Evolutionary conservation across 2,888 invertebrate species (phyloP), one percentile per base, ranked within the genome.

Genomic region (Lissonota sp.): DNA sequence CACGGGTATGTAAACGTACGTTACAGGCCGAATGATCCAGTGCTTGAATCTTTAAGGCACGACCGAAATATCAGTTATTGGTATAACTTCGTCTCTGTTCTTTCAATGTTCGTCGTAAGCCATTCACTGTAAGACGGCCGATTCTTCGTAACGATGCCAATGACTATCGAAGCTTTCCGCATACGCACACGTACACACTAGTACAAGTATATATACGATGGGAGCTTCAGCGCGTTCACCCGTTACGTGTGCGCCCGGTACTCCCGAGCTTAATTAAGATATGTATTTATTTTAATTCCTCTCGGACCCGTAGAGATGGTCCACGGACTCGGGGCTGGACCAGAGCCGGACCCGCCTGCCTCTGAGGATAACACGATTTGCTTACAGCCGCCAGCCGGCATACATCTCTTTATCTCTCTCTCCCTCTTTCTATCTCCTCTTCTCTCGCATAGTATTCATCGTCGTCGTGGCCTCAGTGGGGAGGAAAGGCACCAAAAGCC

Each of bases 251-350:
- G 86, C 86, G 70, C 80, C 75, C 81, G 84, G 79, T 84, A 84
- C 86, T 88, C 85, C 87, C 76, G 87, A 82, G 88, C 91, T 91
- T 91, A 91, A 91, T 91, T 91, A 91, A 91, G 91, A 91, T 91
- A 91, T 91, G 91, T 90, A 91, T 91, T 91, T 90, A 91, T 92
- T 92, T 91, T 91, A 92, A 91, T 91, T 91, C 87, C 88, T 87
- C 87, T 87, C 87, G 86, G 87, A 88, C 75, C 26, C 85, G 85
- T 83, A 82, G 88, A 88, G 87, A 89, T 88, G 87, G 88, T 84
- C 26, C 26, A 86, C 74, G 62, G 77, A 63, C 66, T 49, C 62
- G 71, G 46, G 64, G 63, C 72, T 67, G 73, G 77, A 69, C 76
- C 55, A 60, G 87, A 84, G 84, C 85, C 82, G 81, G 76, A 84